Evolutionary conservation across 2,113 vertebrate species (phyloP).

Genomic region (Emydocephalus ijimae): DNA sequence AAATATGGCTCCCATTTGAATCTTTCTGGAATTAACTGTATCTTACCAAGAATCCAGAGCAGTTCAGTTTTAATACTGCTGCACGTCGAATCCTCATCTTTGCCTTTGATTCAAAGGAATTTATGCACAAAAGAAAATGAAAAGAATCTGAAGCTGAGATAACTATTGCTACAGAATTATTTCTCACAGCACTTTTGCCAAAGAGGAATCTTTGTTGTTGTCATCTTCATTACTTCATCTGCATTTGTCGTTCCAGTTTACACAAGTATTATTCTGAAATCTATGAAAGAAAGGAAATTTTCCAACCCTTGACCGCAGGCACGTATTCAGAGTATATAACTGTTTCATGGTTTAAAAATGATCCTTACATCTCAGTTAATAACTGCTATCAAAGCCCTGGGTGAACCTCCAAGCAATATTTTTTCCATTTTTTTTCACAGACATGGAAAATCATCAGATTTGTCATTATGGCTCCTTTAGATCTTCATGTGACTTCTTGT

Average conservation of each 20-base stretch:
- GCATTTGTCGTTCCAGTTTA: background rate
- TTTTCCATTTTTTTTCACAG: conserved; percentile 20
- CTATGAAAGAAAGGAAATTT: conserved; percentile 45
- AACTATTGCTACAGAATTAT: background rate
- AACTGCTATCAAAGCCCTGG: conserved; percentile 54
- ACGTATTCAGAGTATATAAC: conserved; percentile 38
- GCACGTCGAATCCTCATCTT: background rate
- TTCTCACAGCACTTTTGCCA: background rate
- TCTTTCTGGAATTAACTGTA: background rate
- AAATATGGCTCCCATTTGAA: no score
- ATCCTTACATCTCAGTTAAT: conserved; percentile 52
- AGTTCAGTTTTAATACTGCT: background rate
- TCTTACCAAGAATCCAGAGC: background rate
- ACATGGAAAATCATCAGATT: conserved; percentile 43
- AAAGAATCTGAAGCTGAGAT: background rate
- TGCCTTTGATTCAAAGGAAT: background rate
- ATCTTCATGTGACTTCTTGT: conserved; percentile 31
- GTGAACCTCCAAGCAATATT: conserved; percentile 48
- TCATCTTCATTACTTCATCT: background rate
- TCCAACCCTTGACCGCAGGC: conserved; percentile 28
- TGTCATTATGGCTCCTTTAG: conserved; percentile 53
- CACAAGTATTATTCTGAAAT: conserved; percentile 36
- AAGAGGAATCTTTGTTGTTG: background rate
- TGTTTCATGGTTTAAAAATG: conserved; percentile 50
- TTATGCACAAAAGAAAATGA: background rate